Conservation (phyloP, 2,113 vertebrate species). For the Noturus placidus region DNA sequence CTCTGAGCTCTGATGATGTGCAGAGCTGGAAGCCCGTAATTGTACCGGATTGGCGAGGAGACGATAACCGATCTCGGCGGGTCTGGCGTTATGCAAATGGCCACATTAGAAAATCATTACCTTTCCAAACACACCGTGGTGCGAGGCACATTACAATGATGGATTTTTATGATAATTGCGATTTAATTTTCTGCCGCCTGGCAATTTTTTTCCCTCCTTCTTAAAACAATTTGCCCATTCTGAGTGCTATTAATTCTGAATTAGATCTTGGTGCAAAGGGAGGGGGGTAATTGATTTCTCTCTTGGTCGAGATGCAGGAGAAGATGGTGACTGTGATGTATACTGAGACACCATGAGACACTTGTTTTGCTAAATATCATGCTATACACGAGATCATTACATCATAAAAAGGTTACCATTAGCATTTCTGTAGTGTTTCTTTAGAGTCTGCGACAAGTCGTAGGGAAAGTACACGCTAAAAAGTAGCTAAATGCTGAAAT, state of each 20-base stretch:
- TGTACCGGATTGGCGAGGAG: slow-evolving; percentile 86
- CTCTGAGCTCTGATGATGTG: slow-evolving; percentile 97
- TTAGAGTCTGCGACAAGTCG: background rate
- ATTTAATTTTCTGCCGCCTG: slow-evolving; percentile 90
- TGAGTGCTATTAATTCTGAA: slow-evolving; percentile 95
- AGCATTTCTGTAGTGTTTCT: background rate
- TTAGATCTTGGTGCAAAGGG: slow-evolving; percentile 85
- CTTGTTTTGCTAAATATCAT: slow-evolving; percentile 32
- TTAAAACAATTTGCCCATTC: slow-evolving; percentile 89
- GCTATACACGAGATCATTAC: background rate
- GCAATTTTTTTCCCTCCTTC: slow-evolving; percentile 40
- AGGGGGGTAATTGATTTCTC: slow-evolving; percentile 74
- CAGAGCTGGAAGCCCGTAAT: slow-evolving; percentile 93
- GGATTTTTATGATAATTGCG: slow-evolving; percentile 99
- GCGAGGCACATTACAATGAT: slow-evolving; percentile 99
- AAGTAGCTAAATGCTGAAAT: background rate
- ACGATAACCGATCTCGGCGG: slow-evolving; percentile 94
- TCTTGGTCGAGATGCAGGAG: slow-evolving; percentile 24
- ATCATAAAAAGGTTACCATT: background rate
- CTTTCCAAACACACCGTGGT: slow-evolving; percentile 99
- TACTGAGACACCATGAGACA: slow-evolving; percentile 51
- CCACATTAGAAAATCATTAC: slow-evolving; percentile 99
- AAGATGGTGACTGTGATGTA: slow-evolving; percentile 49
- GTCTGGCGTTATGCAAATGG: slow-evolving; percentile 98
- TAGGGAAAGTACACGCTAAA: background rate